Base-by-base conservation (phyloP, 2,888 invertebrate genomes). In the Salpingus planirostris region DNA sequence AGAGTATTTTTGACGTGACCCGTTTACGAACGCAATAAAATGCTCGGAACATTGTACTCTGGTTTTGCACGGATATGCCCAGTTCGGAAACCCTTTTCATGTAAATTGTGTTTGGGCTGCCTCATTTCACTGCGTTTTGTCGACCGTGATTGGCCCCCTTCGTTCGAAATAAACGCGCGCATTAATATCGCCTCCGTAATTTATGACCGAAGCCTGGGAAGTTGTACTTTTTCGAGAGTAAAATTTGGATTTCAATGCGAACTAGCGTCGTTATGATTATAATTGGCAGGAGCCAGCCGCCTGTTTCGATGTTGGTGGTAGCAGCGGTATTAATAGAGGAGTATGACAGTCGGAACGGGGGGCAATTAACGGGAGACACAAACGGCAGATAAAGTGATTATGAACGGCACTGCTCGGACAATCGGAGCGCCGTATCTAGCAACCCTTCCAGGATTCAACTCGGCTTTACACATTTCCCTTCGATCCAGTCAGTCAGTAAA, bases 301-400 rank as follows among this genome's bases (percentile, higher is more conserved):
- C 33, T 41, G 33, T 34, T 42, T 36, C 38, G 44, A 46, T 40
- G n/a, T n/a, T n/a, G n/a, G n/a, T n/a, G n/a, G n/a, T n/a, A n/a
- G 31, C 30, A 32, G 38, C 40, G 34, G 22, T 18, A n/a, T n/a
- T n/a, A n/a, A n/a, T n/a, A 5, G 18, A 28, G 39, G 35, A 38
- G 30, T 40, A 39, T 44, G 46, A 48, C 51, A 49, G 41, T 45
- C 44, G 52, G 45, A 52, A 50, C 47, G 45, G 44, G n/a, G n/a
- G 46, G 47, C 51, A 55, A 55, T 55, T 55, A 55, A 51, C 52
- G 42, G 41, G 48, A 52, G n/a, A n/a, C n/a, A n/a, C n/a, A n/a
- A n/a, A n/a, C n/a, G n/a, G n/a, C n/a, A n/a, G 52, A 52, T 55
- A 54, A 55, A 52, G 53, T 49, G 53, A 54, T 55, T 54, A 54